A percentile compares a stretch with the other conserved stretches of the same genome.
These are phyloP conservation scores for Bombyx mori DNA, from an alignment of 1,140 invertebrate species.

Conservation along the genomic window DNA sequence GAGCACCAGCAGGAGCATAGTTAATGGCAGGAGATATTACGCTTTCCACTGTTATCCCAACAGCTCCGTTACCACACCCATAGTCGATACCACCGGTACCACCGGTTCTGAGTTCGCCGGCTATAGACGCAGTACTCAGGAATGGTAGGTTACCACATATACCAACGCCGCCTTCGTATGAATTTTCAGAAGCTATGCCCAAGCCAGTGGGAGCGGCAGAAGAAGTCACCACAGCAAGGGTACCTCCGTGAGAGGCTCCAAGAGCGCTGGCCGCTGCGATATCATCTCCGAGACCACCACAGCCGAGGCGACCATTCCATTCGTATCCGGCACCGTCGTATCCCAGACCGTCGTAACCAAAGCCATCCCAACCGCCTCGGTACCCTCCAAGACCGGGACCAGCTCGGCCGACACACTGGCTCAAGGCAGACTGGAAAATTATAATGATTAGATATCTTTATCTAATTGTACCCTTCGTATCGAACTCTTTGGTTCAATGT, in stretches of 20 bases:
- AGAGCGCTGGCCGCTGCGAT: slow-evolving; percentile 4
- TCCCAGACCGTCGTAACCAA: neutral
- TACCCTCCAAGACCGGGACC: neutral
- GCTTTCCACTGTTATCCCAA: slow-evolving; percentile 1
- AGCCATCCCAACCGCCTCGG: too few relatives aligned
- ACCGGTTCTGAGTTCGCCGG: slow-evolving; percentile 7
- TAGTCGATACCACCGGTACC: slow-evolving; percentile 9
- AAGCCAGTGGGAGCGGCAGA: slow-evolving; percentile 9
- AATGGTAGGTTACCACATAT: slow-evolving; percentile 8
- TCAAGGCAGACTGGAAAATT: slow-evolving; percentile 1
- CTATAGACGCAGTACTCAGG: slow-evolving; percentile 8
- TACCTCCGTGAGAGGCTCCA: slow-evolving; percentile 6
- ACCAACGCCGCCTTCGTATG: slow-evolving; percentile 5
- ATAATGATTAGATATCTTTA: too few relatives aligned
- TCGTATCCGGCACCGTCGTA: too few relatives aligned
- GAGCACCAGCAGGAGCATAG: too few relatives aligned
- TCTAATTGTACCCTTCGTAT: too few relatives aligned
- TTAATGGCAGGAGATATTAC: too few relatives aligned
- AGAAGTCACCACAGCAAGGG: slow-evolving; percentile 7
- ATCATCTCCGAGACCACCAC: neutral
- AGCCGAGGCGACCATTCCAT: neutral
- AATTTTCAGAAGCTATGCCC: slow-evolving; percentile 8
- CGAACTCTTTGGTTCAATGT: too few relatives aligned
- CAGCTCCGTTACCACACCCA: slow-evolving; percentile 9
- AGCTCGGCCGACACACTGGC: slow-evolving; percentile 6